Base-by-base conservation (phyloP, 2,113 vertebrate genomes). In the Upupa epops region DNA sequence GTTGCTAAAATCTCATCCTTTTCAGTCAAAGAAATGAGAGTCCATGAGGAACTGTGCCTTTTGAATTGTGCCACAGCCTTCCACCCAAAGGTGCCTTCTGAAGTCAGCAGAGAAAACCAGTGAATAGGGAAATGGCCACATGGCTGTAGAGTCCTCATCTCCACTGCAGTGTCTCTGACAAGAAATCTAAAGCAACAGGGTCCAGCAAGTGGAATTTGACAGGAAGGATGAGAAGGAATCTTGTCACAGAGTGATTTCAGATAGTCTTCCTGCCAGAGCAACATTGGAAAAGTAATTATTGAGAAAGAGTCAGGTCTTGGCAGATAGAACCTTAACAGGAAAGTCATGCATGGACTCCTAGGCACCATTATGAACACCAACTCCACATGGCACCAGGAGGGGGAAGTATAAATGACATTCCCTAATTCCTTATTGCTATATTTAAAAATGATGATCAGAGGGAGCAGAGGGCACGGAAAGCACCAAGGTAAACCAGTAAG, bases 251-350 rank as follows among this genome's bases (percentile, higher is more conserved):
- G 59, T 73, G 81, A 89, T 40, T 92, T 55, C 51, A 83, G 86
- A 90, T 63, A 88, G 36, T 24, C n/a, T 66, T 90, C 29, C 59
- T 74, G 74, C 51, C 40, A 70, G 74, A 89, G 87, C 59, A 70
- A 68, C 5, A 34, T 16, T 85, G 86, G 74, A n/a, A 82, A 92
- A 92, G 86, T 85, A 95, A 93, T 95, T 94, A 89, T 70, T 76
- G 78, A 86, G 63, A 42, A 42, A 90, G 71, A 89, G 76, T 63
- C 70, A 48, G 34, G 63, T 52, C 75, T 42, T n/a, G 45, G 86
- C 55, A 96, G 93, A 79, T n/a, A 85, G 63, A n/a, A 37, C 70
- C 87, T 84, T 90, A 93, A 83, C 48, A 66, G 81, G 52, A 58
- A 89, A 69, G 69, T 60, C 60, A 71, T 1, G 19, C 79, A 81